Conservation (phyloP, 2,113 vertebrate genomes). For the Numenius arquata region DNA sequence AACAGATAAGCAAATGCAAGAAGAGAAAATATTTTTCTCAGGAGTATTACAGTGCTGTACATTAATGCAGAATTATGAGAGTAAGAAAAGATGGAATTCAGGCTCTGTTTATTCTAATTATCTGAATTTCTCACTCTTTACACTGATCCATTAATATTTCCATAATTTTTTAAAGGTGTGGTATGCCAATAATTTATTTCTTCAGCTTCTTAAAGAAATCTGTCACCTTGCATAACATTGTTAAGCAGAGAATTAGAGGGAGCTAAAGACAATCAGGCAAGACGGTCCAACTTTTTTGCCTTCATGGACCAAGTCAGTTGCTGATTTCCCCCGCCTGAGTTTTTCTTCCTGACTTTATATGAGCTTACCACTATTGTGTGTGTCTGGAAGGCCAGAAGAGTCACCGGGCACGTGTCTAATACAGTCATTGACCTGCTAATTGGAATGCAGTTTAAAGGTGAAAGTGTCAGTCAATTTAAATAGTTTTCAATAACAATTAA, state of each 20-base stretch:
- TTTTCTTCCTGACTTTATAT: not conserved
- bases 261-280: not conserved
- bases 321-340: not conserved
- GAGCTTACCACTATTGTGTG: not conserved
- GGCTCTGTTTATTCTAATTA: not conserved
- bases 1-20: not conserved
- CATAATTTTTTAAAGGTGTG: not conserved
- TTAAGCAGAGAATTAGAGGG: not conserved
- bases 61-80: not conserved
- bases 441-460: not conserved
- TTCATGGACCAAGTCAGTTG: not conserved
- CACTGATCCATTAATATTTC: not conserved
- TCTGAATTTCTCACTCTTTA: not conserved
- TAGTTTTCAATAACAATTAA: not conserved
- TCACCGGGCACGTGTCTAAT: not conserved
- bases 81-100: not conserved
- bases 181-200: not conserved
- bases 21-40: not conserved
- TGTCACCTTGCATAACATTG: slow-evolving; percentile 33
- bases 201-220: slow-evolving; percentile 45
- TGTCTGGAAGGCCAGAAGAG: not conserved
- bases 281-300: not conserved
- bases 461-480: slow-evolving; percentile 2
- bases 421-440: not conserved
- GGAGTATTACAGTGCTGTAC: not conserved